Evolutionary conservation across 2,888 invertebrate genomes (phyloP).

Genomic region (Drosophila falleni): DNA sequence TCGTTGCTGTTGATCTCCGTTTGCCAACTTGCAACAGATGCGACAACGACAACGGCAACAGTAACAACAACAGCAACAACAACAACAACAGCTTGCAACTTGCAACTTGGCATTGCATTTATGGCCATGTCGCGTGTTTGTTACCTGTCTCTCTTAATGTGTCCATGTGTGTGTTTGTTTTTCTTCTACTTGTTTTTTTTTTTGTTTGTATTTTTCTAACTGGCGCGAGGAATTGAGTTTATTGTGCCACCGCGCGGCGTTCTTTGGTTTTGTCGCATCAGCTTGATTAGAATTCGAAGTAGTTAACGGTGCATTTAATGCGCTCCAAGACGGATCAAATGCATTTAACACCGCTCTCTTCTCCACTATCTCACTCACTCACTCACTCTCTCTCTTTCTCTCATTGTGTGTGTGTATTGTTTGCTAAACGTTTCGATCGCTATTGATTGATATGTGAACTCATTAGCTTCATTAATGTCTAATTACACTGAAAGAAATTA

Average conservation of each 20-base stretch:
- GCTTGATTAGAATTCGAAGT: conserved; percentile 79
- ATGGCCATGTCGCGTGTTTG: conserved; percentile 78
- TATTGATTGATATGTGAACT: conserved; percentile 54
- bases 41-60: conserved; percentile 41
- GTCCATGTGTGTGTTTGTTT: conserved; percentile 17
- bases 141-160: conserved; percentile 58
- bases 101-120: conserved; percentile 73
- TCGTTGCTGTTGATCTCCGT: conserved; percentile 39
- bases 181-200: conserved; percentile 1
- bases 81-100: conserved; percentile 31
- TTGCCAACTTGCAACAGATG: conserved; percentile 51
- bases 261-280: conserved; percentile 75
- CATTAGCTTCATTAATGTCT: conserved; percentile 39
- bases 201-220: conserved; percentile 28
- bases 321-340: conserved; percentile 75
- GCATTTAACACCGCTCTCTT: conserved; percentile 65
- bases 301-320: conserved; percentile 81
- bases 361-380: conserved; percentile 1
- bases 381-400: neutral
- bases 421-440: conserved; percentile 29
- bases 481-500: conserved; percentile 34
- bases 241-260: conserved; percentile 76
- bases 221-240: conserved; percentile 71
- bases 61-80: conserved; percentile 25
- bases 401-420: conserved; percentile 31